These are phyloP conservation scores for Psophia crepitans DNA, from an alignment of 2,113 vertebrate genomes.

Conservation along the genomic window DNA sequence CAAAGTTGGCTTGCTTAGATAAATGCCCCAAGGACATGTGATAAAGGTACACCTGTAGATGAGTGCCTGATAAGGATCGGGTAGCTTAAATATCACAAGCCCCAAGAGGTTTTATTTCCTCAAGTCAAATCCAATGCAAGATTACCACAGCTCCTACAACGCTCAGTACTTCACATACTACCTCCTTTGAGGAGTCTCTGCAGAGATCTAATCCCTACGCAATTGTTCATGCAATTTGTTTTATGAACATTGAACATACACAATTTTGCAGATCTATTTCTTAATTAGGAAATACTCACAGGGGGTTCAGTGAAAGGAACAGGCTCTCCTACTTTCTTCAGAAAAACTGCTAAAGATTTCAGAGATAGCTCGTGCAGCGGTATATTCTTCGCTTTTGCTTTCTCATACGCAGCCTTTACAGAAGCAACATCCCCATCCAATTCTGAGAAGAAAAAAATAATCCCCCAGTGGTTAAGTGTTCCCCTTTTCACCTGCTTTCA, in stretches of 20 bases:
- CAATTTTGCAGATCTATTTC: slow-evolving; percentile 17
- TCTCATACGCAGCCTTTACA: slow-evolving; percentile 80
- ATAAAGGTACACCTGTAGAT: slow-evolving; percentile 4
- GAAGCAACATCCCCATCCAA: slow-evolving; percentile 79
- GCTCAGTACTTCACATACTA: slow-evolving; percentile 5
- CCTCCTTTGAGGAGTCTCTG: slow-evolving; percentile 14
- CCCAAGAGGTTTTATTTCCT: background rate
- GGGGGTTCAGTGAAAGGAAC: slow-evolving; percentile 89
- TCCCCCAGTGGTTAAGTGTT: background rate
- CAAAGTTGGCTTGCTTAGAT: slow-evolving; percentile 26
- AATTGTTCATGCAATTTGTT: slow-evolving; percentile 47
- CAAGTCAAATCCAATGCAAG: background rate
- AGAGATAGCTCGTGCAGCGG: slow-evolving; percentile 78
- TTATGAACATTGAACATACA: slow-evolving; percentile 7
- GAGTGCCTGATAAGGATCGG: background rate
- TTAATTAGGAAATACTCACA: slow-evolving; percentile 81
- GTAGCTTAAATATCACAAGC: background rate
- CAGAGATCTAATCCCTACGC: slow-evolving; percentile 52
- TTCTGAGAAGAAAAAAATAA: slow-evolving; percentile 54
- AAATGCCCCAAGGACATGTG: slow-evolving; percentile 25
- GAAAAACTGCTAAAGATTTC: slow-evolving; percentile 84
- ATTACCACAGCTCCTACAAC: slow-evolving; percentile 1
- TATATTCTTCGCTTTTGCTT: slow-evolving; percentile 74
- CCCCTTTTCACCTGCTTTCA: background rate
- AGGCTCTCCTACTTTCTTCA: slow-evolving; percentile 78